phyloP scores from a whole-genome alignment of 2,888 invertebrate genomes.

The Tenthredo mesomela region DNA sequence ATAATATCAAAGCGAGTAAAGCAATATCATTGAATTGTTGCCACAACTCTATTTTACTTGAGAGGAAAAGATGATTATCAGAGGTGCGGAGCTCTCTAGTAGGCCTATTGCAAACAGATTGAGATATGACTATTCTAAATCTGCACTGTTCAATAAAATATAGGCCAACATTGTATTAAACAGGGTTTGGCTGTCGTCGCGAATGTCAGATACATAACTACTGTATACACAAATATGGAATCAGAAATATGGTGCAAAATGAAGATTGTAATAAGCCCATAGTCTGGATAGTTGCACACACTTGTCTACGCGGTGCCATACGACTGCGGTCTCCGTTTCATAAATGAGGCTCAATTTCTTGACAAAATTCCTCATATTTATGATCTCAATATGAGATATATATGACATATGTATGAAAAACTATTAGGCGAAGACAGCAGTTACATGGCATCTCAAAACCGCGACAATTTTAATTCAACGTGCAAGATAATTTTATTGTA shows the following conservation, averaged over 20 bases:
- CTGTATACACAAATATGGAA: neutral
- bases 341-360: too few species aligned
- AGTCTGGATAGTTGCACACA: neutral
- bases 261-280: constrained; percentile 4
- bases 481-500: neutral
- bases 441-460: neutral
- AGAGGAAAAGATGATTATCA: constrained; percentile 32
- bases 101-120: constrained; percentile 42
- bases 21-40: constrained; percentile 36
- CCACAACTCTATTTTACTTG: constrained; percentile 35
- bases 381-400: too few species aligned
- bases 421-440: neutral
- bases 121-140: constrained; percentile 19
- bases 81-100: constrained; percentile 45
- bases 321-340: neutral
- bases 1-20: constrained; percentile 8
- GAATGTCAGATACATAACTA: neutral
- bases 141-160: neutral
- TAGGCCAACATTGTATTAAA: constrained; percentile 13
- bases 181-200: constrained; percentile 22
- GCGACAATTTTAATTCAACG: constrained; percentile 1
- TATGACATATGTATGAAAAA: neutral
- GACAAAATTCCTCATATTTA: too few species aligned
- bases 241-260: neutral
- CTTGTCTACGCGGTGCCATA: neutral